Evolutionary conservation across 2,888 invertebrate genomes (phyloP), one percentile per base, ranked within the genome.

Genomic region (Cheilosia pagana): DNA sequence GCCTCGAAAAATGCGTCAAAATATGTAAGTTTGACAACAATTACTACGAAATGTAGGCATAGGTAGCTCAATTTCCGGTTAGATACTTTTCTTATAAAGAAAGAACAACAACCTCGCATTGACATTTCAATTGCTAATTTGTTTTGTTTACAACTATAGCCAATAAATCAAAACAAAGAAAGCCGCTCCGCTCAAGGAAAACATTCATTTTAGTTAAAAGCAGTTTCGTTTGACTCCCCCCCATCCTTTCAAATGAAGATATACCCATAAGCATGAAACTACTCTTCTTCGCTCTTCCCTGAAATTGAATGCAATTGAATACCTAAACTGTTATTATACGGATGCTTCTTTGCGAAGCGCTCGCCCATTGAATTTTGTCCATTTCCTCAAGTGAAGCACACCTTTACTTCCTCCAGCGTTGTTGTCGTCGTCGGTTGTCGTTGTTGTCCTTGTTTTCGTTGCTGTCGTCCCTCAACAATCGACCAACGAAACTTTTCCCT

Each of bases 281-380:
- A 71, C 41, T 50, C 65, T 71, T 50, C 23, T 16, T 35, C 43
- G 48, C 39, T 67, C 59, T 62, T 48, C 41, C 65, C 41, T 55
- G 48, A 71, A 68, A 77, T 75, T 65, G 59, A 75, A 57, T 55
- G 48, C 71, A 82, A 82, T 82, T 77, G 82, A 82, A 77, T 77
- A 50, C 23, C 60, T 55, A 67, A 72, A 72, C 67, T 57, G 67
- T 71, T 53, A 72, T 67, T 77, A 65, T 41, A 43, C 53, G 57
- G 16, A 4, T 48, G 63, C 10, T 63, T 63, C 53, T n/a, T 63
- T 53, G 50, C 19, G 16, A 63, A 62, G 35, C 19, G 39, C 35
- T 57, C 25, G 62, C 48, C 50, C 78, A 48, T 65, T 57, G 25
- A 78, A 48, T 70, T 50, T 35, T 43, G 57, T 71, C 57, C 71